Conservation (phyloP, 2,888 invertebrate species). For the Argyra leucocephala region DNA sequence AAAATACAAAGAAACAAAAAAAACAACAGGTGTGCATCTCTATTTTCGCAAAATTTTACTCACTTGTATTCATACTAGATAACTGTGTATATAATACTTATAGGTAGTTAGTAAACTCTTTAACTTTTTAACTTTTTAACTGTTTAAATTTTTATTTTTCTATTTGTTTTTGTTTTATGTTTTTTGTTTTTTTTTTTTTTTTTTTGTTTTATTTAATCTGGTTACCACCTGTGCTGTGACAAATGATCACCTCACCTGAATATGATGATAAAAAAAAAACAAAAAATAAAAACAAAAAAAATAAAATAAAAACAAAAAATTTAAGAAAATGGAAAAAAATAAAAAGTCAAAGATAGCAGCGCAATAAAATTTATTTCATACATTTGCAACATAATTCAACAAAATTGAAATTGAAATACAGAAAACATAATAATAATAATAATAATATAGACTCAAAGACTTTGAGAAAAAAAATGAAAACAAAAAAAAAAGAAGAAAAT, state of each 20-base stretch:
- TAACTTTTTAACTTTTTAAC: not conserved
- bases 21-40: not conserved
- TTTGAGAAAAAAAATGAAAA: no score
- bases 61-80: not conserved
- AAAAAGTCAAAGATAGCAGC: no score
- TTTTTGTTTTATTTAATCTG: not conserved
- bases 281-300: no score
- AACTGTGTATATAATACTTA: not conserved
- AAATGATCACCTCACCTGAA: constrained; percentile 3
- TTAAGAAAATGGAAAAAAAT: no score
- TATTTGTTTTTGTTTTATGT: not conserved
- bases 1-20: not conserved
- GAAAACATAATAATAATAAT: no score
- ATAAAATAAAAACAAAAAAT: no score
- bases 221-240: constrained; percentile 6
- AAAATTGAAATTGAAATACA: no score
- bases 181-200: not conserved
- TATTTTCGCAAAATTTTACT: not conserved
- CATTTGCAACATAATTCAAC: not conserved
- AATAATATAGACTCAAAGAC: no score
- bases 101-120: not conserved
- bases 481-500: not conserved
- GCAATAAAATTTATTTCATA: constrained; percentile 1
- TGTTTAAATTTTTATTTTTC: not conserved
- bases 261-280: not conserved